phyloP scores from a whole-genome alignment of 2,113 vertebrate species.

The Actenoides hombroni region DNA sequence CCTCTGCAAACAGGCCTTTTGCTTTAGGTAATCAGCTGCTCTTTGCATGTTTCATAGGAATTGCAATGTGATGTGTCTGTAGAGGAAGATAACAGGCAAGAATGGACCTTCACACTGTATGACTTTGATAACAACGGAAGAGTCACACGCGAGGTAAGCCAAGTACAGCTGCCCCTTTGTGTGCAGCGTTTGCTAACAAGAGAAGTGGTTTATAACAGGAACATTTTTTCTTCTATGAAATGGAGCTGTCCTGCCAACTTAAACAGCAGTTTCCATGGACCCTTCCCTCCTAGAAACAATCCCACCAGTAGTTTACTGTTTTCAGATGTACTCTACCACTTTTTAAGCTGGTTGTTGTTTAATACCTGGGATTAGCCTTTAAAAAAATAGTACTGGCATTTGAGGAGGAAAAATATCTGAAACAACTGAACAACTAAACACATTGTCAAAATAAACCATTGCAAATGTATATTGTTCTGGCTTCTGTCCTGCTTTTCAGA shows the following conservation, averaged over 20 bases:
- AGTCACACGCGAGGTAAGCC: conserved; percentile 95
- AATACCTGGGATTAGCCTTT: conserved; percentile 42
- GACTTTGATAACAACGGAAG: conserved; percentile 99
- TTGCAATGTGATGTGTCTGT: conserved; percentile 96
- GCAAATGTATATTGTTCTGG: conserved; percentile 53
- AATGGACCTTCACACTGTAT: conserved; percentile 98
- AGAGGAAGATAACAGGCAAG: conserved; percentile 96
- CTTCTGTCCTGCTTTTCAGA: conserved; percentile 27
- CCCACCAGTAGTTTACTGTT: neutral
- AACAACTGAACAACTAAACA: conserved; percentile 44
- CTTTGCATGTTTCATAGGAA: conserved; percentile 82
- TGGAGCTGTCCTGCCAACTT: conserved; percentile 25
- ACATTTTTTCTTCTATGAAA: conserved; percentile 18
- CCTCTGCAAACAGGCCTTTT: conserved; percentile 29
- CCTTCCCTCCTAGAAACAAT: conserved; percentile 16
- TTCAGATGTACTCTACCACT: conserved; percentile 13
- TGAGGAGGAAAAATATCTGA: conserved; percentile 20
- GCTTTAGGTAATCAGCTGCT: conserved; percentile 59
- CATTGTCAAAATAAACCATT: conserved; percentile 46
- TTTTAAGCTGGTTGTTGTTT: conserved; percentile 23
- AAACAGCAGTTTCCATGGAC: conserved; percentile 44
- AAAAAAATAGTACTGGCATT: conserved; percentile 35
- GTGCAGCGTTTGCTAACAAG: neutral
- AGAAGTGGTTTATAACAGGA: conserved; percentile 36
- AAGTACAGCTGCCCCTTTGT: conserved; percentile 15